Base-by-base conservation (phyloP, 23 tunicate species). In the Clavelina lepadiformis region DNA sequence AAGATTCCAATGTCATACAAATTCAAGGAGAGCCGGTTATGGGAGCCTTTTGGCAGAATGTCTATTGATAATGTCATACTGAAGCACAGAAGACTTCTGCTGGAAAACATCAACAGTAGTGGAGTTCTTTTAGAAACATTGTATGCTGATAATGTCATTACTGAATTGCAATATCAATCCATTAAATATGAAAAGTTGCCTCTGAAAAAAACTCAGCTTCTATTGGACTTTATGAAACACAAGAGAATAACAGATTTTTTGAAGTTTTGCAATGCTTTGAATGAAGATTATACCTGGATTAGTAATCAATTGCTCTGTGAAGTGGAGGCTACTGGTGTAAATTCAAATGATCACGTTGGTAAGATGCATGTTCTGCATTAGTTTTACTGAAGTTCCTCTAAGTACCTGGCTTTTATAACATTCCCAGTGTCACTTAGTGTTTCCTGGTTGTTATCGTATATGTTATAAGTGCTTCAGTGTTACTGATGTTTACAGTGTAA, bases 261-360 rank as follows among this genome's bases (percentile, higher is more conserved):
- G n/a, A 1, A 61, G 46, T 82, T 82, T 55, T 73, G 89, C 32
- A 22, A 28, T 29, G 57, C 68, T 19, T 51, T 82, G 8, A 38
- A 73, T 20, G 75, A 57, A 20, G 89, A 82, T 21, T 66, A 72
- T 57, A 55, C 68, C 20, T 82, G 89, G 89, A 2, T 82, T 28
- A 53, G 31, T 30, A 38, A 55, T 7, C 33, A 38, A 65, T 1
- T 82, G 5, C 54, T 52, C 15, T 8, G 29, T 11, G 68, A 35
- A 35, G 67, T 62, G 0, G 5, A 57, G 34, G 31, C 31, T 2
- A 4, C 38, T 3, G 84, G 75, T 2, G 0, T 58, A n/a, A 0
- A n/a, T 15, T 20, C 13, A 8, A 15, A n/a, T n/a, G n/a, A n/a
- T n/a, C n/a, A n/a, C n/a, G n/a, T n/a, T n/a, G n/a, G n/a, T n/a